A percentile compares a stretch with the other conserved stretches of the same genome.
These are phyloP conservation scores for Metallyticus violacea DNA, from an alignment of 2,888 invertebrate genomes.

Conservation along the genomic window DNA sequence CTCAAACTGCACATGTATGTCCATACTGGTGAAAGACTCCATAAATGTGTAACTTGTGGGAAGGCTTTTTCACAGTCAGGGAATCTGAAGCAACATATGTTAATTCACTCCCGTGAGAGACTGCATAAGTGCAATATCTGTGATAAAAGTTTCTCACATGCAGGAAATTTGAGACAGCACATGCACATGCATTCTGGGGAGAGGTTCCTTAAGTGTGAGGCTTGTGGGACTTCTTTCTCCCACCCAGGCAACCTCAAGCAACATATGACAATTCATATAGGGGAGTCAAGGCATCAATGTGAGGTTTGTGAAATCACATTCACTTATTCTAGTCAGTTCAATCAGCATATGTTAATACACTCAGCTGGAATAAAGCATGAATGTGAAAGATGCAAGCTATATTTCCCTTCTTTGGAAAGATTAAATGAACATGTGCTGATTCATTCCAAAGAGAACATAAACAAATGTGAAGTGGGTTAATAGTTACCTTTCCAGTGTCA, in stretches of 20 bases:
- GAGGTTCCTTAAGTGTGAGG: neutral
- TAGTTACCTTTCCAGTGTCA: no score
- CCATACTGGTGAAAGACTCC: slow-evolving; percentile 1
- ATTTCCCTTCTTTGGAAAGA: neutral
- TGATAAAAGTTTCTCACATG: neutral
- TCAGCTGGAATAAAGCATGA: neutral
- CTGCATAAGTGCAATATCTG: neutral
- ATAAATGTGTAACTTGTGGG: neutral
- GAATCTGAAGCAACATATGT: neutral
- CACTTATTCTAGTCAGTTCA: neutral
- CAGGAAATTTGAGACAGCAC: neutral
- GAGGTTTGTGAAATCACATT: neutral
- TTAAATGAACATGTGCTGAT: neutral
- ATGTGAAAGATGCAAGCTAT: neutral
- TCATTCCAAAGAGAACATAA: neutral
- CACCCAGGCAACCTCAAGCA: neutral
- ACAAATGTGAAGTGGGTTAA: neutral
- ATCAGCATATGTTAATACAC: neutral
- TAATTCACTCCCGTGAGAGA: slow-evolving; percentile 5
- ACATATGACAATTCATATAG: neutral
- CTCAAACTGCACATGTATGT: neutral
- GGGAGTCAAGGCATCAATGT: neutral
- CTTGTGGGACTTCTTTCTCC: neutral
- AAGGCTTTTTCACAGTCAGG: neutral
- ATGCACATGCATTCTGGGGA: neutral